Evolutionary conservation across 2,113 vertebrate genomes (phyloP).

Genomic region (Actinemys pallida): DNA sequence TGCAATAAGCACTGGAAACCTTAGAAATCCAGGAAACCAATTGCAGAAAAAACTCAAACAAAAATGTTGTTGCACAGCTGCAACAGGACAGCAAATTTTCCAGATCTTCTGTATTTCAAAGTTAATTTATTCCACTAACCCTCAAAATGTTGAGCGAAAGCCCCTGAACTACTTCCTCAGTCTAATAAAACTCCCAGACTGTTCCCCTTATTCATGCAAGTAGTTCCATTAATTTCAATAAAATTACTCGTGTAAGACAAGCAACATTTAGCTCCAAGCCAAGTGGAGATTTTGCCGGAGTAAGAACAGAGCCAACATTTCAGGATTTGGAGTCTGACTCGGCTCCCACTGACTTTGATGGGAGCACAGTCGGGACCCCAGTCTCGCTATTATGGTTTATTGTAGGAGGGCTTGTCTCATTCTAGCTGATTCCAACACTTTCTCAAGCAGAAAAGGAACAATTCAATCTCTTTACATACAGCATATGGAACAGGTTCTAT

Average conservation of each 20-base stretch:
- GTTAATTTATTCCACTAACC: not conserved
- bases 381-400: not conserved
- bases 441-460: not conserved
- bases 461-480: not conserved
- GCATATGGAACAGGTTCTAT: not conserved
- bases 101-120: not conserved
- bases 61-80: not conserved
- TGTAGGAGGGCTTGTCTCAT: not conserved
- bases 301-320: not conserved
- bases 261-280: not conserved
- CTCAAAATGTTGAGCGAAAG: not conserved
- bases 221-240: not conserved
- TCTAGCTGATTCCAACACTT: not conserved
- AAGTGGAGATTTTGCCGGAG: not conserved
- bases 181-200: not conserved
- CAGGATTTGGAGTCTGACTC: not conserved
- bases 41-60: not conserved
- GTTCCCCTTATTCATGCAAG: not conserved
- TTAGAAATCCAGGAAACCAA: slow-evolving; percentile 6
- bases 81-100: not conserved
- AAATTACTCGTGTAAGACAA: not conserved
- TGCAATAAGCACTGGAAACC: not conserved
- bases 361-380: fast-evolving
- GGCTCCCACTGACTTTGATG: fast-evolving
- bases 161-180: not conserved